Conservation (phyloP, 1,140 invertebrate genomes). For the Cheumatopsyche charites region DNA sequence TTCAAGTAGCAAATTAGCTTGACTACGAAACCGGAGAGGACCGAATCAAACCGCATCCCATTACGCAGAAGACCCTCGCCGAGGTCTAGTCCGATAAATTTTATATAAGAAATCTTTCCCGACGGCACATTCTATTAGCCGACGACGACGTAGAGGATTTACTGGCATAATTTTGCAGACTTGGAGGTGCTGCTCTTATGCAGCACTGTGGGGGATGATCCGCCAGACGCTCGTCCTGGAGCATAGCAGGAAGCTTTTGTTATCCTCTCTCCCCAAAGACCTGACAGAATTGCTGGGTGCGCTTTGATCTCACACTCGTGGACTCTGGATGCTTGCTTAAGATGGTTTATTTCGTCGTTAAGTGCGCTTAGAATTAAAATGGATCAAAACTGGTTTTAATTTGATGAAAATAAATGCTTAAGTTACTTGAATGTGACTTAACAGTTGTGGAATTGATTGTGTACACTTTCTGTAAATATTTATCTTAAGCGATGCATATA, state of each 20-base stretch:
- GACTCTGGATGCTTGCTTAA: too few species aligned
- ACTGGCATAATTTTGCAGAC: not conserved
- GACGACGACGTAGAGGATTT: not conserved
- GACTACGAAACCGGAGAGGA: not conserved
- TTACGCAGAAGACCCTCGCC: too few species aligned
- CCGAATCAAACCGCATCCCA: too few species aligned
- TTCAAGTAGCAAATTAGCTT: constrained; percentile 22
- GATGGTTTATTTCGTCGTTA: too few species aligned
- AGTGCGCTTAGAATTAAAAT: too few species aligned
- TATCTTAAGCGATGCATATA: too few species aligned
- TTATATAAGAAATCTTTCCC: not conserved
- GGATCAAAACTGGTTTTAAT: too few species aligned
- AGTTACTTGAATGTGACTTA: too few species aligned
- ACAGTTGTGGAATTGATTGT: too few species aligned
- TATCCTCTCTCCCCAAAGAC: constrained; percentile 4
- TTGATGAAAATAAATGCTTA: too few species aligned
- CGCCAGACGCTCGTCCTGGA: constrained; percentile 15
- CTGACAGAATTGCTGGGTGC: not conserved
- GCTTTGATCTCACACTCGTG: not conserved
- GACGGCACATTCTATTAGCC: constrained; percentile 1
- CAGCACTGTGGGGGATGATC: constrained; percentile 22
- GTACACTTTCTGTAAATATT: too few species aligned
- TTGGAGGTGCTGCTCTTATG: not conserved
- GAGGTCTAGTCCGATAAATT: not conserved
- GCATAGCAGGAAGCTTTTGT: constrained; percentile 24